Evolutionary conservation across 1,140 invertebrate genomes (phyloP).

Genomic region (Vanessa atalanta): DNA sequence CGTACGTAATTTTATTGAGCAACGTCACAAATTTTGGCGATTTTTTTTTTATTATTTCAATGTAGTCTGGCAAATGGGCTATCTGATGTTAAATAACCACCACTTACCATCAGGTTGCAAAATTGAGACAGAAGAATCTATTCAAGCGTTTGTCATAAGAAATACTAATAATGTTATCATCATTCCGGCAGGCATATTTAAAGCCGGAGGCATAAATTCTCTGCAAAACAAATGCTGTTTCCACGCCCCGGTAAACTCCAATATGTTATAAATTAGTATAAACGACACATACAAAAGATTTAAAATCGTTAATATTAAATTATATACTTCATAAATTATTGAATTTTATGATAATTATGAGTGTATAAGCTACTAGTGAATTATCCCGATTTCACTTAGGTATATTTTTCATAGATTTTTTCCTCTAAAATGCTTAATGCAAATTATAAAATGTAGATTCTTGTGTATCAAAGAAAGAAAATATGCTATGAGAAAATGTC

Average conservation of each 20-base stretch:
- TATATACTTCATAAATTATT: not conserved
- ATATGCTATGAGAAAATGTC: too few relatives aligned
- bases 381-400: not conserved
- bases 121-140: not conserved
- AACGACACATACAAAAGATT: not conserved
- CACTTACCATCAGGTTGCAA: too few relatives aligned
- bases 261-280: constrained; percentile 12
- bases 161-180: not conserved
- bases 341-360: constrained; percentile 7
- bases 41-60: too few relatives aligned
- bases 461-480: too few relatives aligned
- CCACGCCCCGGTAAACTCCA: not conserved
- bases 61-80: too few relatives aligned
- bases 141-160: not conserved
- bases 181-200: constrained; percentile 11
- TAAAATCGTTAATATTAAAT: constrained; percentile 8
- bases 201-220: not conserved
- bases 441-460: too few relatives aligned
- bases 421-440: too few relatives aligned
- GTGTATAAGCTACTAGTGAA: not conserved
- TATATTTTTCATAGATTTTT: not conserved
- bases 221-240: not conserved
- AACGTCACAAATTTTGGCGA: not conserved
- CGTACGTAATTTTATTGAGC: not conserved
- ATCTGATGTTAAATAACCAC: too few relatives aligned